A percentile compares a stretch with the other conserved stretches of the same genome.
Evolutionary conservation across 2,888 invertebrate genomes (phyloP).

Genomic region (Caenorhabditis panamensis): DNA sequence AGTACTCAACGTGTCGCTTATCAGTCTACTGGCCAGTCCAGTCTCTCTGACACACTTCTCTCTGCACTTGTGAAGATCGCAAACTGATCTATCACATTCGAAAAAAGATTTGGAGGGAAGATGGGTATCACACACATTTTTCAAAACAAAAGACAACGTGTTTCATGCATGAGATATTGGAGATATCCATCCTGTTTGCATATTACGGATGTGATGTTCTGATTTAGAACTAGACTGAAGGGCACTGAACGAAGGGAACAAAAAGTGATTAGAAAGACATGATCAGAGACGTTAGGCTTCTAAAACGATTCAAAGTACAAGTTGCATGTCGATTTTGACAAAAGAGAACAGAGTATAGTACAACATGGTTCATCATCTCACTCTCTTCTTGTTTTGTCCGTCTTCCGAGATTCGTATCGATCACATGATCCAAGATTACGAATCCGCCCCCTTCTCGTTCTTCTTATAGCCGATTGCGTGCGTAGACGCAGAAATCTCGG

Average conservation of each 20-base stretch:
- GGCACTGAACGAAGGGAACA: background rate
- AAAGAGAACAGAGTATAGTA: background rate
- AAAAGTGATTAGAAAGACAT: background rate
- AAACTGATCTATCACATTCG: constrained; percentile 54
- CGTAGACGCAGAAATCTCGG: background rate
- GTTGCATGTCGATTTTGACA: background rate
- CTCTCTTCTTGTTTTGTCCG: background rate
- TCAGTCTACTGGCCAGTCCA: constrained; percentile 16
- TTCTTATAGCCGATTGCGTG: constrained; percentile 13
- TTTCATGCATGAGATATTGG: background rate
- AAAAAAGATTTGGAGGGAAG: constrained; percentile 5
- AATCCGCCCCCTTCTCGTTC: constrained; percentile 27
- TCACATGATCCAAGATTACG: constrained; percentile 45
- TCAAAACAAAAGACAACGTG: constrained; percentile 26
- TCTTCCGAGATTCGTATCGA: constrained; percentile 38
- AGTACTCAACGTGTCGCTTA: constrained; percentile 39
- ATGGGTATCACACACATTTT: constrained; percentile 18
- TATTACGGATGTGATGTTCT: background rate
- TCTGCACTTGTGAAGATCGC: constrained; percentile 40
- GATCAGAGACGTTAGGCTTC: background rate
- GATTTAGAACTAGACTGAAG: background rate
- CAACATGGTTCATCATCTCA: background rate
- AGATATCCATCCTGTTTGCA: background rate
- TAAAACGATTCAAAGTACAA: background rate
- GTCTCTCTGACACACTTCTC: constrained; percentile 6